Percentiles rank a stretch among this genome's conserved stretches.
Evolutionary conservation across 2,113 vertebrate species (phyloP).

Genomic region (Epinephelus fuscoguttatus): DNA sequence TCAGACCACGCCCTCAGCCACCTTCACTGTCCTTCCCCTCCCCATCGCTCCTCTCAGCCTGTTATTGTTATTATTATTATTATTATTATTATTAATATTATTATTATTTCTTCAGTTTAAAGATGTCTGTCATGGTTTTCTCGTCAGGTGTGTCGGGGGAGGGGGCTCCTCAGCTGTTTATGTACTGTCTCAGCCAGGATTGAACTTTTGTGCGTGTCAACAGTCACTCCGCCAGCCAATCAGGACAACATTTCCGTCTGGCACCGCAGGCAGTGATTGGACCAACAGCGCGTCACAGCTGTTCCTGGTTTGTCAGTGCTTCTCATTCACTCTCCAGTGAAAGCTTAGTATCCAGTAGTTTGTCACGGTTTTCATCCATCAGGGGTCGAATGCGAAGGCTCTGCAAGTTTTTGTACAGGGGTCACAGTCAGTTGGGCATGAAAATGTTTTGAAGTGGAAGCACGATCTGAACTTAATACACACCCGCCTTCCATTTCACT

Average conservation of each 20-base stretch:
- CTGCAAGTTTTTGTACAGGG: conserved; percentile 48
- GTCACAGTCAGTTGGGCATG: conserved; percentile 57
- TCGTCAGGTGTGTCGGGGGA: conserved; percentile 48
- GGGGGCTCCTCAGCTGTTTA: conserved; percentile 66
- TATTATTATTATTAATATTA: conserved; percentile 71
- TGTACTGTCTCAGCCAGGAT: conserved; percentile 69
- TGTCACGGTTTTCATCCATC: conserved; percentile 56
- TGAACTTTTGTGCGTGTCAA: conserved; percentile 66
- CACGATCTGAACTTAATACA: conserved; percentile 57
- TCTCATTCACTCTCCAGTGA: conserved; percentile 57
- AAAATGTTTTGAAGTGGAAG: conserved; percentile 61
- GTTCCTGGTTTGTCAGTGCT: conserved; percentile 54
- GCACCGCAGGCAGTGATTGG: conserved; percentile 56
- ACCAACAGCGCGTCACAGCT: conserved; percentile 57
- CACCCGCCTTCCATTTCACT: conserved; percentile 64
- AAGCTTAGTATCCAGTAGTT: conserved; percentile 61
- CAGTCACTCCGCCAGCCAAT: conserved; percentile 65
- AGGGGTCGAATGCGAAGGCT: conserved; percentile 29
- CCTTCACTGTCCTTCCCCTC: conserved; percentile 74
- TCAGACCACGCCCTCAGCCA: conserved; percentile 73
- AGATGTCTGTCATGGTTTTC: conserved; percentile 60
- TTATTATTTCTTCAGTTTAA: conserved; percentile 65
- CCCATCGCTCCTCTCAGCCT: conserved; percentile 63
- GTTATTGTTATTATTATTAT: conserved; percentile 65
- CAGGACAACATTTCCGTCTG: conserved; percentile 52